Conservation (phyloP, 2,797 vertebrate genomes). For the Characodon lateralis region DNA sequence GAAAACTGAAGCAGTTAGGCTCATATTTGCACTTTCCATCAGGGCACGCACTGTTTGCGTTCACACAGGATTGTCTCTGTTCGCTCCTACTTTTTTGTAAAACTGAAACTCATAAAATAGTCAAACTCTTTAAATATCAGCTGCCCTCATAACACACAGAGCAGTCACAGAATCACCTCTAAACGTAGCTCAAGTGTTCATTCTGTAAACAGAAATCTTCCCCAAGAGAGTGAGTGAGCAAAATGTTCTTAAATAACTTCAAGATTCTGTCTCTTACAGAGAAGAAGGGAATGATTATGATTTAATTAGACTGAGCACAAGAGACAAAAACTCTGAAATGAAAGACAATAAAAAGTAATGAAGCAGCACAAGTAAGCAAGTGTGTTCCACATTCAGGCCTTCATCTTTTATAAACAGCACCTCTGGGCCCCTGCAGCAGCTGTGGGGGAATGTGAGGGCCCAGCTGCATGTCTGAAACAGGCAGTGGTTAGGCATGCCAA, state of each 20-base stretch:
- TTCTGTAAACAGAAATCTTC: constrained; percentile 66
- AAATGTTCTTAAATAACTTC: constrained; percentile 71
- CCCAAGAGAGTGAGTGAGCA: constrained; percentile 63
- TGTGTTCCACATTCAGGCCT: constrained; percentile 38
- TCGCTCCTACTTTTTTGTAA: constrained; percentile 24
- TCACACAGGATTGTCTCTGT: constrained; percentile 44
- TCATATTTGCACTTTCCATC: constrained; percentile 63
- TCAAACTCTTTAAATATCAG: constrained; percentile 58
- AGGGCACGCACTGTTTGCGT: constrained; percentile 61
- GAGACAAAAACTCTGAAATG: constrained; percentile 34
- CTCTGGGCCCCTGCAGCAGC: constrained; percentile 51
- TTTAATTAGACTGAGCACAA: constrained; percentile 67
- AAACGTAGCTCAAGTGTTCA: constrained; percentile 58
- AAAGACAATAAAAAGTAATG: constrained; percentile 38
- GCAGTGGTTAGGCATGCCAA: constrained; percentile 61
- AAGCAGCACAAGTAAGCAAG: constrained; percentile 39
- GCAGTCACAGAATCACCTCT: constrained; percentile 41
- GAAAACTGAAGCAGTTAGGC: constrained; percentile 66
- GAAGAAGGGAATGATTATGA: constrained; percentile 34
- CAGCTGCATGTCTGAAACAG: constrained; percentile 64
- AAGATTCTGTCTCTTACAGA: constrained; percentile 62
- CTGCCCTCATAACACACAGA: constrained; percentile 26
- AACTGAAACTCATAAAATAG: constrained; percentile 54
- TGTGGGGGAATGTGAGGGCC: constrained; percentile 42
- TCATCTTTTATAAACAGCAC: constrained; percentile 44